Conservation (phyloP, 2,888 invertebrate genomes). For the Cylindroiulus punctatus region DNA sequence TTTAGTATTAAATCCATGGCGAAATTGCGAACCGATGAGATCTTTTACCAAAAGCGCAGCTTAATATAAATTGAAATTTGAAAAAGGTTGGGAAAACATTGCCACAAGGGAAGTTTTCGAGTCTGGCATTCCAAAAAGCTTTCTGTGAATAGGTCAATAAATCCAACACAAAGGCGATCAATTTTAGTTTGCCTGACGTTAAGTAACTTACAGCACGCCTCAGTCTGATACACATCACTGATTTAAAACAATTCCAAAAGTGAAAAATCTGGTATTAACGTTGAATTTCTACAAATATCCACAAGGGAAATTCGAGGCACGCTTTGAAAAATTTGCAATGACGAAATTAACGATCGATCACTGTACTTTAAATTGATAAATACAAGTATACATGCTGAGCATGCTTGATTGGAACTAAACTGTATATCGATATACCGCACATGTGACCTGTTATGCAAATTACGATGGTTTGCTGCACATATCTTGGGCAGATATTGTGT, state of each 20-base stretch:
- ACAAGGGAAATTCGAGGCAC: background rate
- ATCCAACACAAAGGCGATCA: background rate
- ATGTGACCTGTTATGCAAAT: too few species aligned
- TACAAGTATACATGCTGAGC: too few species aligned
- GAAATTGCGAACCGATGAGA: too few species aligned
- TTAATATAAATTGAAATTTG: constrained; percentile 21
- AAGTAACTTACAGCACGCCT: background rate
- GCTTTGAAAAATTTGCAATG: too few species aligned
- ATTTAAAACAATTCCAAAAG: background rate
- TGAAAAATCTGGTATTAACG: background rate
- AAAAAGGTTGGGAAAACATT: background rate
- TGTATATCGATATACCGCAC: too few species aligned
- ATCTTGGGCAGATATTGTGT: too few species aligned
- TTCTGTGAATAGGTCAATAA: background rate
- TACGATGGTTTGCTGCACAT: too few species aligned
- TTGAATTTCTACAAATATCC: background rate
- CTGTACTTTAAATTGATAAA: too few species aligned
- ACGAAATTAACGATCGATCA: background rate
- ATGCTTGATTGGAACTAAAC: background rate
- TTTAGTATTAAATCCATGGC: too few species aligned
- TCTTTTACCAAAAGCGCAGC: background rate
- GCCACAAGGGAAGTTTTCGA: background rate
- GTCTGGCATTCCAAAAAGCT: background rate
- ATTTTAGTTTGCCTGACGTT: constrained; percentile 21
- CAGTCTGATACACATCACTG: background rate